phyloP scores from a whole-genome alignment of 2,113 vertebrate species.

The Apus apus region DNA sequence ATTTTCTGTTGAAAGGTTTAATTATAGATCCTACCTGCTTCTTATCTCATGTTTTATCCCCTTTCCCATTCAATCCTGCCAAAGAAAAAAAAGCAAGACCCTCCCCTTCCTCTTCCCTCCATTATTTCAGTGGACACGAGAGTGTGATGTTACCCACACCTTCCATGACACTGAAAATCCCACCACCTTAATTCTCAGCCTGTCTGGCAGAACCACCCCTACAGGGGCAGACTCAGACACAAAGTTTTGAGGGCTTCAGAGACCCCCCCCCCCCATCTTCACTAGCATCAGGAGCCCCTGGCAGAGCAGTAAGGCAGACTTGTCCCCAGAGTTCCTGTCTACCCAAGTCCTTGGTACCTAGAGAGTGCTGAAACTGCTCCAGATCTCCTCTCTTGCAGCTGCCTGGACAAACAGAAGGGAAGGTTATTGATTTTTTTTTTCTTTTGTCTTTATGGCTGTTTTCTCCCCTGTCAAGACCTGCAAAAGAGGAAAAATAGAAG shows the following conservation, averaged over 20 bases:
- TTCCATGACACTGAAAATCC: not conserved
- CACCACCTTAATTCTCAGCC: not conserved
- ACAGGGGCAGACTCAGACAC: not conserved
- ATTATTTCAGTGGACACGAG: not conserved
- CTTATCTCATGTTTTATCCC: not conserved
- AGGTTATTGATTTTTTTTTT: conserved; percentile 18
- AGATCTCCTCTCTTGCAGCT: conserved; percentile 1
- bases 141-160: not conserved
- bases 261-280: not conserved
- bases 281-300: not conserved
- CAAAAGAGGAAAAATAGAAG: not conserved
- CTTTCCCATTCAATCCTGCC: not conserved
- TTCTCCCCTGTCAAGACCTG: not conserved
- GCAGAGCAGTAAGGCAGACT: not conserved
- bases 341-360: not conserved
- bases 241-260: not conserved
- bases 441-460: not conserved
- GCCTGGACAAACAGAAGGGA: not conserved
- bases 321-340: not conserved
- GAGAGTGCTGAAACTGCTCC: not conserved
- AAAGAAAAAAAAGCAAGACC: not conserved
- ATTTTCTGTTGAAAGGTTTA: not conserved
- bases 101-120: not conserved
- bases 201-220: not conserved
- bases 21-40: not conserved